Evolutionary conservation across 2,888 invertebrate species (phyloP).

Genomic region (Griposia aprilina): DNA sequence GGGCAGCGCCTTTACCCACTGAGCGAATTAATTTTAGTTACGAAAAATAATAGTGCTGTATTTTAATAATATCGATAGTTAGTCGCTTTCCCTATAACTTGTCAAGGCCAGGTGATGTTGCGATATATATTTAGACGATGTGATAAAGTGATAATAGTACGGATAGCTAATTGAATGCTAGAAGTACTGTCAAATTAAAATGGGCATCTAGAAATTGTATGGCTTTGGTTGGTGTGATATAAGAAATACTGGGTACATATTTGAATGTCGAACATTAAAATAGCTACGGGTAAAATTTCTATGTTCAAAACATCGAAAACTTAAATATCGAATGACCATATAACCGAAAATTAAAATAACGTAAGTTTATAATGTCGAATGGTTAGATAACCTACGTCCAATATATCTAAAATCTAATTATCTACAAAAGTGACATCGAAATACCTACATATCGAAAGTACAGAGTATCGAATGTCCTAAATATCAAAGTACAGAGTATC

Average conservation of each 20-base stretch:
- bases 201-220: slow-evolving; percentile 28
- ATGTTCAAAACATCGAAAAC: no score
- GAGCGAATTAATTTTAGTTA: not conserved
- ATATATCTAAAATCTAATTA: no score
- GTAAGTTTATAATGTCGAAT: no score
- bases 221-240: slow-evolving; percentile 3
- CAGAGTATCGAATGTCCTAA: not conserved
- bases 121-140: slow-evolving; percentile 43
- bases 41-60: not conserved
- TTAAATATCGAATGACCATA: no score
- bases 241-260: not conserved
- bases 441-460: not conserved
- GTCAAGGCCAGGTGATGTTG: slow-evolving; percentile 45
- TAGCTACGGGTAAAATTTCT: no score
- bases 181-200: slow-evolving; percentile 36
- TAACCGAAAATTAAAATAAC: no score
- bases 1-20: not conserved
- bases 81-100: slow-evolving; percentile 47
- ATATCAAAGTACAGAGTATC: not conserved
- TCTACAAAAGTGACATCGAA: no score
- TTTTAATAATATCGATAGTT: slow-evolving; percentile 20
- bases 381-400: no score
- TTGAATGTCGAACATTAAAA: no score
- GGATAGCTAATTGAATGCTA: slow-evolving; percentile 44
- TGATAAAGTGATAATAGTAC: slow-evolving; percentile 41